phyloP scores from a whole-genome alignment of 2,113 vertebrate species.

The Trematocara nigrifrons region DNA sequence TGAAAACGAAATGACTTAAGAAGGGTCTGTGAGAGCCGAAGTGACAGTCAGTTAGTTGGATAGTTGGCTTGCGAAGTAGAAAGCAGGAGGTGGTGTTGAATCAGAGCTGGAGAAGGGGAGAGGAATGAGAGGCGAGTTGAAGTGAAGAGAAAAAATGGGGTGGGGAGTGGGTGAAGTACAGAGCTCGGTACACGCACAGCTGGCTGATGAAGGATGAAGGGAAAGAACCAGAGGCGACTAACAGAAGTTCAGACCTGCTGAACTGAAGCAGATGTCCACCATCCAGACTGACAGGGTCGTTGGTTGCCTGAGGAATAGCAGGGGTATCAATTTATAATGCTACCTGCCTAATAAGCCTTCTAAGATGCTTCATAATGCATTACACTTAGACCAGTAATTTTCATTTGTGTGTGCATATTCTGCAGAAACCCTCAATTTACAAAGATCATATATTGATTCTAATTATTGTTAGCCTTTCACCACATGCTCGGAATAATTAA shows the following conservation, averaged over 20 bases:
- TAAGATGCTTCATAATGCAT: background rate
- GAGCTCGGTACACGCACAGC: background rate
- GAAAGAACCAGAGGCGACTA: background rate
- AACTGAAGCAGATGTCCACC: background rate
- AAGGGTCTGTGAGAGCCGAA: background rate
- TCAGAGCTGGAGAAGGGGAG: background rate
- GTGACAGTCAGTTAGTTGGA: background rate
- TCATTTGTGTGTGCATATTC: background rate
- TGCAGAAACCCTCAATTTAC: background rate
- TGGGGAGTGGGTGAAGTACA: background rate
- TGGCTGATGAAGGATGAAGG: background rate
- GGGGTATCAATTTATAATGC: background rate
- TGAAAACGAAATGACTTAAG: slow-evolving; percentile 4
- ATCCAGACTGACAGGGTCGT: background rate
- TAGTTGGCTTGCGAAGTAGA: slow-evolving; percentile 12
- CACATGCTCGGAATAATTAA: background rate
- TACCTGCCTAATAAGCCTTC: background rate
- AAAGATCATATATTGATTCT: background rate
- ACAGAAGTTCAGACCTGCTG: background rate
- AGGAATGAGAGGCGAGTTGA: background rate
- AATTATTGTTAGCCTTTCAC: background rate
- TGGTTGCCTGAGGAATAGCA: background rate
- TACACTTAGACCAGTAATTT: background rate
- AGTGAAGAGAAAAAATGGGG: background rate
- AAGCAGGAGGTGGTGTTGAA: background rate